Evolutionary conservation across 2,113 vertebrate species (phyloP), one percentile per base, ranked within the genome.

Genomic region (Pteruthius melanotis): DNA sequence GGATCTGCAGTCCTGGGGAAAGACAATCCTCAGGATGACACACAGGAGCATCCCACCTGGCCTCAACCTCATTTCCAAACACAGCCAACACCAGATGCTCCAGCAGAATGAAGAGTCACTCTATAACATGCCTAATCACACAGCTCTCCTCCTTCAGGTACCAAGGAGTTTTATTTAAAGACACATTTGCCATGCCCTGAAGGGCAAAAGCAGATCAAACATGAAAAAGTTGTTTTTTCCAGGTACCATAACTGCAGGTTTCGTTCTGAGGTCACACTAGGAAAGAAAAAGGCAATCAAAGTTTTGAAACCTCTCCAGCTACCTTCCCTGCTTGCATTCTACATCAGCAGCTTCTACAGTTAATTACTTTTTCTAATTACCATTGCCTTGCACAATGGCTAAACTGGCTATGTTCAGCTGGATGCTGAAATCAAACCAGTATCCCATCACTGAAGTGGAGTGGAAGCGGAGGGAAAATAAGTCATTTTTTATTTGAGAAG

Each of bases 351-450:
- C 74, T 91, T 89, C 91, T 75, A 76, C 44, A 82, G 83, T 59
- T 91, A 94, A 94, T 95, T 91, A 92, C 37, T 84, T 54, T 78
- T 63, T 45, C 53, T 94, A 92, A 95, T 92, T 92, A 75, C 52
- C 1, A 0, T 26, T 87, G 47, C 57, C 65, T 91, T 82, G 31
- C 65, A 84, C 50, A 56, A 71, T 44, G 40, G 76, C 94, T 80
- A 70, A 83, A 70, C 45, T 81, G 82, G 50, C 42, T 50, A 24
- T 2, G 0, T 86, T 78, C 85, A 77, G 42, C 35, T 78, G 19
- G 56, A 49, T 71, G 28, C 85, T 71, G 65, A 82, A 94, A 68
- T 86, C 65, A 87, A 89, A 78, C 52, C 66, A 60, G n/a, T 45
- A 81, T 18, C 53, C 28, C 40, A 57, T 5, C 7, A 3, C 21